Evolutionary conservation across 2,888 invertebrate species (phyloP).

Genomic region (Microctonus brassicae): DNA sequence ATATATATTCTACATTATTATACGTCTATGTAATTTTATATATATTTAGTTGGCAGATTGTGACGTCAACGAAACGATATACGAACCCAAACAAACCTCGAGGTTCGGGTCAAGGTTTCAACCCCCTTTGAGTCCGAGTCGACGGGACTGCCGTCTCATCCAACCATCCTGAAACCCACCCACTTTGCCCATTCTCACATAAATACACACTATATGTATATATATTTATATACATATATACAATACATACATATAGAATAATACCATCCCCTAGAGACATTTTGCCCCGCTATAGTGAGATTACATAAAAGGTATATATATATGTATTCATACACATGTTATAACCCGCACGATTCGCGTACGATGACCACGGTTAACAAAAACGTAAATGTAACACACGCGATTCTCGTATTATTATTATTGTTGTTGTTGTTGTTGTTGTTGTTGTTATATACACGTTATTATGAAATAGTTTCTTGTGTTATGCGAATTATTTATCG

Average conservation of each 20-base stretch:
- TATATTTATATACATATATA: no score
- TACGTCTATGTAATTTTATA: not conserved
- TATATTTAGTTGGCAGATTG: constrained; percentile 22
- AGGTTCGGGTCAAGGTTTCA: constrained; percentile 60
- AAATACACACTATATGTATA: not conserved
- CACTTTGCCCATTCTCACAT: constrained; percentile 37
- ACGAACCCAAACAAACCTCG: constrained; percentile 62
- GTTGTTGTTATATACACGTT: no score
- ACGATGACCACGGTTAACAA: constrained; percentile 50
- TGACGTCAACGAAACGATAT: constrained; percentile 40
- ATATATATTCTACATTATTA: not conserved
- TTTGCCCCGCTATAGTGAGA: constrained; percentile 9
- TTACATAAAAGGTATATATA: constrained; percentile 36
- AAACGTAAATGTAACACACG: constrained; percentile 39
- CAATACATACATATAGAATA: not conserved
- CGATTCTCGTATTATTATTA: constrained; percentile 27
- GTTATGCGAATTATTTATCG: no score
- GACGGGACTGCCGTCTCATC: constrained; percentile 54
- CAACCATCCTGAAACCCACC: constrained; percentile 45
- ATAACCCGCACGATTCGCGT: constrained; percentile 34
- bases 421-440: no score
- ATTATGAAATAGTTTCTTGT: no score
- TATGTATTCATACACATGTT: constrained; percentile 18
- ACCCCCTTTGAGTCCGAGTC: constrained; percentile 49
- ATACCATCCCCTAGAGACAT: constrained; percentile 36